Percentiles rank a stretch among this genome's conserved stretches.
Conservation (phyloP, 2,888 invertebrate species). For the Diaprepes abbreviatus region DNA sequence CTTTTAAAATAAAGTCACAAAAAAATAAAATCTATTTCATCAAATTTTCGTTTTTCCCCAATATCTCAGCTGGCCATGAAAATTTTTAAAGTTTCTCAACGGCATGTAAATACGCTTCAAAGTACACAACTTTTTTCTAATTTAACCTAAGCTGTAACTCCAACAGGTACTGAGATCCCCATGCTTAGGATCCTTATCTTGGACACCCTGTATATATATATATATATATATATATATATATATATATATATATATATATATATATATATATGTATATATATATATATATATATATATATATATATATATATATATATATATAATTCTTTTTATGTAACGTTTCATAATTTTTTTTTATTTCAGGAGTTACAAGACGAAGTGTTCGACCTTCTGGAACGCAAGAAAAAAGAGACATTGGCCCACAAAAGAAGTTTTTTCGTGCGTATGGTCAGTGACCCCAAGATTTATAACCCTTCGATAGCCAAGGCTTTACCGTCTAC, state of each 20-base stretch:
- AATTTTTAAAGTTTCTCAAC: no score
- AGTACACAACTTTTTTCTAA: no score
- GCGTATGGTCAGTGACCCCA: slow-evolving; percentile 97
- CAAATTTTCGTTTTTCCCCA: no score
- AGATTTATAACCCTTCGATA: slow-evolving; percentile 94
- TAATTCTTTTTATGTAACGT: neutral
- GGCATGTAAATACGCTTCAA: no score
- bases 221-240: no score
- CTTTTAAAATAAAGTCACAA: no score
- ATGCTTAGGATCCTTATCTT: no score
- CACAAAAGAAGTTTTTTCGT: slow-evolving; percentile 97
- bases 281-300: neutral
- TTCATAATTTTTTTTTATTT: slow-evolving; percentile 31
- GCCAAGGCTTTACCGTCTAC: slow-evolving; percentile 79
- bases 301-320: neutral
- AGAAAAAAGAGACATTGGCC: slow-evolving; percentile 84
- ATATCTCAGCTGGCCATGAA: no score
- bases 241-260: neutral
- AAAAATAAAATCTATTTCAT: no score
- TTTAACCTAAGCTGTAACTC: no score
- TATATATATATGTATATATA: neutral
- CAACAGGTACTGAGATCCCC: no score
- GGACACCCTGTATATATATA: no score
- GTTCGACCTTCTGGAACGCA: slow-evolving; percentile 80
- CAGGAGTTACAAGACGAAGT: slow-evolving; percentile 79